These are phyloP conservation scores for Tenodera sinensis DNA, from an alignment of 2,888 invertebrate genomes.

Conservation along the genomic window DNA sequence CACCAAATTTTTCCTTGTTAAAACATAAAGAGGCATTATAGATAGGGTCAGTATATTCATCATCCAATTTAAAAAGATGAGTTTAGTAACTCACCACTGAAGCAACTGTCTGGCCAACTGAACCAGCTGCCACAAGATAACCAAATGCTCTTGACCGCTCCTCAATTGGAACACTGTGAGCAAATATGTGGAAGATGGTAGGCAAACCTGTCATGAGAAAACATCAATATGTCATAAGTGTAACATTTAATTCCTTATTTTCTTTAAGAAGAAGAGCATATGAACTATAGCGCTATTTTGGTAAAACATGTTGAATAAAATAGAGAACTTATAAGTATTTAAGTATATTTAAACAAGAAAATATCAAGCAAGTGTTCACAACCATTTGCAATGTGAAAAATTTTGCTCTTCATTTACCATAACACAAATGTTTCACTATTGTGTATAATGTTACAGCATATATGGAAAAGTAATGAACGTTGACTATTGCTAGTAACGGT, in stretches of 20 bases:
- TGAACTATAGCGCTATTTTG: background rate
- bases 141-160: conserved; percentile 70
- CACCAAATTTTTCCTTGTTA: too few species aligned
- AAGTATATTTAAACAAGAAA: too few species aligned
- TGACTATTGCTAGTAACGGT: too few species aligned
- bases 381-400: too few species aligned
- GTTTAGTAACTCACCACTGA: conserved; percentile 54
- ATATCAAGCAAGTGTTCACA: too few species aligned
- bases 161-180: conserved; percentile 66
- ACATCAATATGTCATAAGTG: background rate
- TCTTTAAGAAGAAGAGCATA: background rate
- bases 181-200: conserved; percentile 71
- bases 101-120: conserved; percentile 71
- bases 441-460: too few species aligned
- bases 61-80: background rate
- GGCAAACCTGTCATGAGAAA: conserved; percentile 57
- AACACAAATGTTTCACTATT: too few species aligned
- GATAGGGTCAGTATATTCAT: background rate
- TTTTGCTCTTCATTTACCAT: too few species aligned
- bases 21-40: too few species aligned
- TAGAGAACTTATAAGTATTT: too few species aligned
- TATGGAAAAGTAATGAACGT: too few species aligned
- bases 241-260: background rate
- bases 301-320: background rate
- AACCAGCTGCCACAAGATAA: conserved; percentile 67